A percentile compares a stretch with the other conserved stretches of the same genome.
phyloP scores from a whole-genome alignment of 2,888 invertebrate species.

The Drosophila fungiperda region DNA sequence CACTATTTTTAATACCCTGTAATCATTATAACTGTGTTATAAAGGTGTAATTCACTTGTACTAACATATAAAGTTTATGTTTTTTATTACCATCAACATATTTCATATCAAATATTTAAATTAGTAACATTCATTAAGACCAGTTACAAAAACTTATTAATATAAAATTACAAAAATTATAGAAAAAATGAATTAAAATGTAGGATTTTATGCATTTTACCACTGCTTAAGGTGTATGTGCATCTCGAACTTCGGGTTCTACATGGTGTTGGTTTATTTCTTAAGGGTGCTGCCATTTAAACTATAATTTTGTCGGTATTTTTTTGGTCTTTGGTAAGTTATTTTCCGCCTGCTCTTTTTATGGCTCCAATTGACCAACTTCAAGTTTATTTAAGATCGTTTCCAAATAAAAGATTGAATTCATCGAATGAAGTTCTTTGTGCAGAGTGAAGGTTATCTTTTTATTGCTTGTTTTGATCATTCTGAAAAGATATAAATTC shows the following conservation, averaged over 20 bases:
- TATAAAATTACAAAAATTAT: no score
- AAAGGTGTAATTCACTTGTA: neutral
- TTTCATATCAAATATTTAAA: neutral
- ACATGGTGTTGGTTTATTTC: constrained; percentile 17
- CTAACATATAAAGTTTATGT: neutral
- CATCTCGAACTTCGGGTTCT: neutral
- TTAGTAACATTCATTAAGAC: no score
- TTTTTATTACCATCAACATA: neutral
- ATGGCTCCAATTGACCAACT: constrained; percentile 53
- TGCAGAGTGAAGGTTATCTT: constrained; percentile 24
- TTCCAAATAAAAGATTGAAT: constrained; percentile 36
- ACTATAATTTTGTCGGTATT: constrained; percentile 38
- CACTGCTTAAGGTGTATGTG: neutral
- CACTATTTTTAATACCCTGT: constrained; percentile 19
- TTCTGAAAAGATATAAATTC: constrained; percentile 28
- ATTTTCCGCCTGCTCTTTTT: constrained; percentile 46
- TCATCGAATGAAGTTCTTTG: constrained; percentile 46
- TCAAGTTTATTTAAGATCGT: constrained; percentile 40
- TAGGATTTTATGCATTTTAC: no score
- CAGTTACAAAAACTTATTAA: no score
- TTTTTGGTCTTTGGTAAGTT: constrained; percentile 23
- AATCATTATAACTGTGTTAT: neutral
- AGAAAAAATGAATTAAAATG: no score
- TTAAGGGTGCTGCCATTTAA: constrained; percentile 57
- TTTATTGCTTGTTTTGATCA: constrained; percentile 17